phyloP scores from a whole-genome alignment of 2,888 invertebrate species.

The Ectemnius continuus region DNA sequence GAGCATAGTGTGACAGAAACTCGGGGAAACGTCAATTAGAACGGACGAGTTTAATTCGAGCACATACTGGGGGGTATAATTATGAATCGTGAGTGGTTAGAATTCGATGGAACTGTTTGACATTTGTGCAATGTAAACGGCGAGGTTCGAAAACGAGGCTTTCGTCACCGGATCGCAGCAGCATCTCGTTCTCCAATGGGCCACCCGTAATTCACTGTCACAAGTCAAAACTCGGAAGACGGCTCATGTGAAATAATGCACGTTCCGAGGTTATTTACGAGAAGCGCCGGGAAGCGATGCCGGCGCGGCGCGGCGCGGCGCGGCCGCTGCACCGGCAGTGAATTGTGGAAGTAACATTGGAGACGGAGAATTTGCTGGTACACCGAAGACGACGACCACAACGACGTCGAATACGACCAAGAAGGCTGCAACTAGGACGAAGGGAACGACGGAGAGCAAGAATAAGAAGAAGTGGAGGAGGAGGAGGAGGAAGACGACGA shows the following conservation, averaged over 20 bases:
- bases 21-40: too few relatives aligned
- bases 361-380: conserved; percentile 57
- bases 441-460: conserved; percentile 3
- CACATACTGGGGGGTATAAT: too few relatives aligned
- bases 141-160: background rate
- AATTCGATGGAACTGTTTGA: background rate
- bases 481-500: conserved; percentile 18
- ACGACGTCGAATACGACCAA: conserved; percentile 13
- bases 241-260: conserved; percentile 61
- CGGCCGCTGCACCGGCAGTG: conserved; percentile 50
- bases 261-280: conserved; percentile 62
- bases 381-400: conserved; percentile 39
- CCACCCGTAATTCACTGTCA: conserved; percentile 63
- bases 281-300: conserved; percentile 50
- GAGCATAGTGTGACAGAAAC: too few relatives aligned
- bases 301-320: conserved; percentile 52
- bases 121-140: background rate
- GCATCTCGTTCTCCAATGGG: conserved; percentile 41
- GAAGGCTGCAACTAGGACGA: conserved; percentile 22
- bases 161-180: conserved; percentile 33
- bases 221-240: conserved; percentile 59
- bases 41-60: too few relatives aligned
- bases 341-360: conserved; percentile 54
- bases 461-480: conserved; percentile 4
- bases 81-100: too few relatives aligned